Evolutionary conservation across 2,888 invertebrate genomes (phyloP), one percentile per base, ranked within the genome.

Genomic region (Drosophila algonquin): DNA sequence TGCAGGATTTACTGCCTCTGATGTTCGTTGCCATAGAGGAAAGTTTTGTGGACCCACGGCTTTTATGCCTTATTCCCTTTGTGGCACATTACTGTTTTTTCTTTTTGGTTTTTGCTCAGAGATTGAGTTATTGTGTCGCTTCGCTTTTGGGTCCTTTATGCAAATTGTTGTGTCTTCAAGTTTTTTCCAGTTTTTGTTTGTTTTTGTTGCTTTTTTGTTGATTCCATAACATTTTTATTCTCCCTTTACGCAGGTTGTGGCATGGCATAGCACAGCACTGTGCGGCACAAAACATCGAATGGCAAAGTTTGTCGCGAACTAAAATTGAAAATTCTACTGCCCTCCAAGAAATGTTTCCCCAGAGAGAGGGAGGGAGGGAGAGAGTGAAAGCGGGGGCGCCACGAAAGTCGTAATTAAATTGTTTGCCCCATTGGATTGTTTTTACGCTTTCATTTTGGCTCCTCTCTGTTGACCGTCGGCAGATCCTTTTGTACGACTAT

Each of bases 81-180:
- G 60, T 70, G 76, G 63, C 57, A 51, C 62, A 72, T 79, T 77
- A 76, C 70, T 70, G 30, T 73, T 82, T 69, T 80, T 56, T 21
- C 1, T 72, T 74, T 48, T 75, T 63, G 72, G 70, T 54, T 69
- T 76, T 74, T 48, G 57, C 56, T 51, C 48, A 57, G 82, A 85
- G 40, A 85, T 89, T 87, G 86, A 85, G 85, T 85, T 87, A 85
- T 89, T 80, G 80, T 81, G 82, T 72, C 60, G 59, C 74, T 67
- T 72, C 60, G 59, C 74, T 67, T 75, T 68, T 65, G 60, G 63
- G 68, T 60, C 50, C 56, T 59, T 69, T 69, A 60, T 63, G 71
- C 74, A 71, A 73, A 71, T 71, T 58, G 46, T 53, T 59, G 51
- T 63, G 18, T 68, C 58, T 60, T 80, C 56, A 45, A 59, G 54